Conservation (phyloP, 2,888 invertebrate genomes). For the Ophion obscuratus region DNA sequence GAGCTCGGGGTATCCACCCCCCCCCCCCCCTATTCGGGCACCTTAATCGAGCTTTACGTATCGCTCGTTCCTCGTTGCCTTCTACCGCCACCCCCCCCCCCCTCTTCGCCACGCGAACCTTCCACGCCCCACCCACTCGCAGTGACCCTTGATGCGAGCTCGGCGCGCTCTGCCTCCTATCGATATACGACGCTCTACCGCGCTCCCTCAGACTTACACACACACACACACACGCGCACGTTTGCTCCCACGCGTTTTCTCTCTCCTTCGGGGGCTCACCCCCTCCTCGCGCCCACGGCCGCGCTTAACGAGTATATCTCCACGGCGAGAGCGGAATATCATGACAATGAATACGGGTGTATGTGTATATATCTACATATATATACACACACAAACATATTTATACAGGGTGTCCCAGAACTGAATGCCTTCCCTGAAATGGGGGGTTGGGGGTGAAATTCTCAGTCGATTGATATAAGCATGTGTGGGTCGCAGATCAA, state of each 20-base stretch:
- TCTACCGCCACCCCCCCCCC: slow-evolving; percentile 21
- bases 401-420: too few species aligned
- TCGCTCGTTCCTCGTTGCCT: not conserved
- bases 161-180: slow-evolving; percentile 3
- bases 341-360: slow-evolving; percentile 41
- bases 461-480: too few species aligned
- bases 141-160: slow-evolving; percentile 37
- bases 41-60: not conserved
- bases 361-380: not conserved
- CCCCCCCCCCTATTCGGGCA: not conserved
- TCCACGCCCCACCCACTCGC: slow-evolving; percentile 16
- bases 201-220: not conserved
- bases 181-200: not conserved
- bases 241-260: not conserved
- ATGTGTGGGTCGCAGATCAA: too few species aligned
- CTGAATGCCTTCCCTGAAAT: too few species aligned
- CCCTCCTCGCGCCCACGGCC: not conserved
- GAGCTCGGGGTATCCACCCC: not conserved
- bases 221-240: not conserved
- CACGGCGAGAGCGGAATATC: slow-evolving; percentile 17
- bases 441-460: too few species aligned
- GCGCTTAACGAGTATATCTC: slow-evolving; percentile 26
- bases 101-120: slow-evolving; percentile 39
- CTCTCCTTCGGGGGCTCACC: not conserved
- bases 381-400: not conserved